Base-by-base conservation (phyloP, 1,140 invertebrate species). In the Cydia fagiglandana region DNA sequence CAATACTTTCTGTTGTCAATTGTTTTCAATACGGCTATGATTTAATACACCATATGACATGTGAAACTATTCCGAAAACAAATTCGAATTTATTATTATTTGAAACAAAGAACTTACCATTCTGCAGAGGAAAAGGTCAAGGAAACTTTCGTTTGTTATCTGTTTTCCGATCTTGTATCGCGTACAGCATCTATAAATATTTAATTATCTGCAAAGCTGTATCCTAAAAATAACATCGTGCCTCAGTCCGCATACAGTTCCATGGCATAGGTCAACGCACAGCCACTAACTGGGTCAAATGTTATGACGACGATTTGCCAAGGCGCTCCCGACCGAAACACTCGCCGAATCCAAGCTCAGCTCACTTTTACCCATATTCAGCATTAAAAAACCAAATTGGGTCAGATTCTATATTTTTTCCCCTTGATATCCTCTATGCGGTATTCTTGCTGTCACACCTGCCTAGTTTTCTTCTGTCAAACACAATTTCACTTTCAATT, bases 231-330 rank as follows among this genome's bases (percentile, higher is more conserved):
- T 93, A 93, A 91, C 90, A 89, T 88, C 83, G 82, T 80, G 83
- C 80, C 86, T 82, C 81, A 88, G 85, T 91, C 89, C 90, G 90
- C 90, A 93, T 89, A 90, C 87, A 86, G 78, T 83, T 84, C 84
- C 85, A 91, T 91, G 91, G 90, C 83, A 91, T 91, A 93, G 90
- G 91, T 93, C 91, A 91, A 88, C 87, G 88, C 85, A 91, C 88
- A 91, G 86, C 80, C 80, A 84, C 81, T 87, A 93, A 87, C 81
- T 93, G 90, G 90, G 91, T 93, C 91, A 93, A 88, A 91, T 86
- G 84, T 86, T 89, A 87, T 84, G 79, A 85, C 82, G 74, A 86
- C 76, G 82, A 86, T 86, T 86, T 85, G 76, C 76, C 81, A 80
- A 64, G 77, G 73, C 82, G 80, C 73, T 78, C 75, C 38, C 75